A percentile compares a stretch with the other conserved stretches of the same genome.
phyloP scores from a whole-genome alignment of 1,140 invertebrate genomes.

The Plectrocnemia conspersa region DNA sequence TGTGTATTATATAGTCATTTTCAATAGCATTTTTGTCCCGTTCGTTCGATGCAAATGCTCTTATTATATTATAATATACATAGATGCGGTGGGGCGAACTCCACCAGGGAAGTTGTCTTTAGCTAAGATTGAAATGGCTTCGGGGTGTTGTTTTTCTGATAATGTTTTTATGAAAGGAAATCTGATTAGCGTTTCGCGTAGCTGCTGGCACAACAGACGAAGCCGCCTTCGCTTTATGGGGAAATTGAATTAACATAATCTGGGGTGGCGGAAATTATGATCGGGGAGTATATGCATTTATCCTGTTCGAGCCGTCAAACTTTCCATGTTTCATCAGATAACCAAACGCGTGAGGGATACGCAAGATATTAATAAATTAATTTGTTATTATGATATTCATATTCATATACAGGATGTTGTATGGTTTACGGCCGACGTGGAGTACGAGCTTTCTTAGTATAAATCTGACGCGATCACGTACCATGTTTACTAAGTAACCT shows the following conservation, averaged over 20 bases:
- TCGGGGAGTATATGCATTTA: too few relatives aligned
- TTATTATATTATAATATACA: conserved; percentile 12
- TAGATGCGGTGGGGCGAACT: too few relatives aligned
- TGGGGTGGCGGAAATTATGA: conserved; percentile 24
- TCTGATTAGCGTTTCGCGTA: conserved; percentile 30
- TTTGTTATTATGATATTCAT: too few relatives aligned
- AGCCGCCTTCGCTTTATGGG: conserved; percentile 22
- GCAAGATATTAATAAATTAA: neutral
- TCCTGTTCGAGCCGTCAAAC: too few relatives aligned
- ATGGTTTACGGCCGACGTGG: too few relatives aligned
- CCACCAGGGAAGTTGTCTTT: conserved; percentile 15
- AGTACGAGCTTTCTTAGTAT: too few relatives aligned
- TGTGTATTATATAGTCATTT: neutral
- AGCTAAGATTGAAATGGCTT: conserved; percentile 25
- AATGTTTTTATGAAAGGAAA: conserved; percentile 34
- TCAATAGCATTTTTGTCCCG: conserved; percentile 3
- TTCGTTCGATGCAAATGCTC: conserved; percentile 15
- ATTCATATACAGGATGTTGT: too few relatives aligned
- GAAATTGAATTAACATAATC: conserved; percentile 36
- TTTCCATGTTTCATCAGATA: neutral
- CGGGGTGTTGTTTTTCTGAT: conserved; percentile 25
- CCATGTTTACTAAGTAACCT: conserved; percentile 25
- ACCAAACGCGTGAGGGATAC: neutral
- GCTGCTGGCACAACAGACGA: conserved; percentile 9
- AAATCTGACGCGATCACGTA: conserved; percentile 18